These are phyloP conservation scores for Drosophila murphyi DNA, from an alignment of 1,140 invertebrate species.

Conservation along the genomic window DNA sequence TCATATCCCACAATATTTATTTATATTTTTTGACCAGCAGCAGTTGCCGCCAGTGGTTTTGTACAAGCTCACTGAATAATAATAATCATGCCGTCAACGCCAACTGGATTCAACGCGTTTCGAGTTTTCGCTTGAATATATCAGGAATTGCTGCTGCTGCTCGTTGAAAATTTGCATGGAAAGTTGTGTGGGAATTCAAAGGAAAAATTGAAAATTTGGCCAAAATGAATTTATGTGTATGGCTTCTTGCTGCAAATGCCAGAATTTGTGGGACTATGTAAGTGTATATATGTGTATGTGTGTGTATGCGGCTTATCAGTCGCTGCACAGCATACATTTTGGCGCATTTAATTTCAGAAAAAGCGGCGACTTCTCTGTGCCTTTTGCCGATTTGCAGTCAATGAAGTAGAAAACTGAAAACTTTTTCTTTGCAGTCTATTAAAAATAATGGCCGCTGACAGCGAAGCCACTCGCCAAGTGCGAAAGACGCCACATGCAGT, in stretches of 20 bases:
- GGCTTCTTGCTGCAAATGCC: constrained; percentile 68
- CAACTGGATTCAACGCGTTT: neutral
- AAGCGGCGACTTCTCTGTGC: constrained; percentile 38
- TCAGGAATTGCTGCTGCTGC: neutral
- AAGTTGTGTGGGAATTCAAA: constrained; percentile 18
- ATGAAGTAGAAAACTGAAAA: constrained; percentile 82
- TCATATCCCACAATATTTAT: constrained; percentile 39
- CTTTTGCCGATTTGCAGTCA: constrained; percentile 77
- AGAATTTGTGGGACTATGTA: constrained; percentile 9
- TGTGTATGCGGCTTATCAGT: constrained; percentile 65
- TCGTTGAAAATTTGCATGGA: constrained; percentile 50
- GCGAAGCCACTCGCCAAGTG: constrained; percentile 58
- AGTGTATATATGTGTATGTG: constrained; percentile 8
- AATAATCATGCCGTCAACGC: neutral
- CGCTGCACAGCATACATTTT: constrained; percentile 72
- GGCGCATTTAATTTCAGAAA: constrained; percentile 72
- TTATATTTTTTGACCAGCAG: neutral
- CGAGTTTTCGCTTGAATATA: neutral
- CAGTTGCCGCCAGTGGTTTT: neutral
- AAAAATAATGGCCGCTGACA: constrained; percentile 79
- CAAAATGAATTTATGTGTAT: constrained; percentile 73
- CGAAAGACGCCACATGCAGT: constrained; percentile 53
- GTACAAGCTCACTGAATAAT: neutral
- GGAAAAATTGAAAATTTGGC: constrained; percentile 59
- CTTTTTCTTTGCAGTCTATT: constrained; percentile 80